Evolutionary conservation across 2,888 invertebrate genomes (phyloP), one percentile per base, ranked within the genome.

Genomic region (Perizoma affinitatum): DNA sequence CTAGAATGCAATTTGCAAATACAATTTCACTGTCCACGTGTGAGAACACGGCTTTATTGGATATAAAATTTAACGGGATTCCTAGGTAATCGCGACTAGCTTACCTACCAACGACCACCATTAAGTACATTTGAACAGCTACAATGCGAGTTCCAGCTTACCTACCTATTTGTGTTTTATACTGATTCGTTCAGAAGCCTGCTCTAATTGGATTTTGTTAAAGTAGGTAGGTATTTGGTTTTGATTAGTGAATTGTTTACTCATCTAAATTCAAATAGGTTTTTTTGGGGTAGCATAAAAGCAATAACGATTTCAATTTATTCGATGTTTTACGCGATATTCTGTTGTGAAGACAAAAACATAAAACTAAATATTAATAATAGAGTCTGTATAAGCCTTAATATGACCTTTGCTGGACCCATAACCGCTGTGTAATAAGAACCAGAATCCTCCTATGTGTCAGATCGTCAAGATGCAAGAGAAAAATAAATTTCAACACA

Each of bases 41-140:
- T 5, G 41, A 41, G n/a, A 41, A 41, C 41, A 9, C 8, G n/a
- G 41, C 10, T 43, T 36, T 42, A n/a, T 41, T 47, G 6, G 45
- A 59, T 54, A 54, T 50, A 36, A 58, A 8, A n/a, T 43, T 10
- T 40, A 48, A 48, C 6, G 36, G 52, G 53, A 44, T 48, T 59
- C 48, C 49, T 36, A 35, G 45, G 47, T 45, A 44, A 54, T 59
- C 42, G 49, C 33, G 41, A 10, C 34, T 5, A 7, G 38, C 52
- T 49, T 35, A 46, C 40, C 8, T n/a, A 41, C 6, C 5, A n/a
- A 22, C 22, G 3, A 22, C 1, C 3, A 22, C 22, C 22, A n/a
- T n/a, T 22, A 22, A 22, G 3, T 38, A 5, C 7, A 38, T 1
- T 38, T 6, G 38, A 5, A 4, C 38, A 38, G 6, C 3, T 38